A percentile compares a stretch with the other conserved stretches of the same genome.
Evolutionary conservation across 2,797 vertebrate genomes (phyloP).

Genomic region (Peromyscus melanophrys): DNA sequence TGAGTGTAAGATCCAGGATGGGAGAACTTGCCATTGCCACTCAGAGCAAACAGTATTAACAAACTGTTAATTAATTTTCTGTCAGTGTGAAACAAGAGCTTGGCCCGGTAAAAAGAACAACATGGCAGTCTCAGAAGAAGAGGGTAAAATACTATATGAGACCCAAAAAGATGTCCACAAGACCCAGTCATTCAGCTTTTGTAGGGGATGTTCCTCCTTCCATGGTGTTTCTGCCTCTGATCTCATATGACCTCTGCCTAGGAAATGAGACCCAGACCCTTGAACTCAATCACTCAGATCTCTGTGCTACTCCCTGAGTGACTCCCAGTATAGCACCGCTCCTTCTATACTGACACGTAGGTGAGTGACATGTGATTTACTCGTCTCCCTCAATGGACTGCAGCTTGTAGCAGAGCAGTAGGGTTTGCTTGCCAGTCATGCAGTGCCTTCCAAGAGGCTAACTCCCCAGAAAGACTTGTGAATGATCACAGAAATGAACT

Average conservation of each 20-base stretch:
- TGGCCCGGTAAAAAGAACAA: too few species aligned
- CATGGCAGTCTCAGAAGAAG: too few species aligned
- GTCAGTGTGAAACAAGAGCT: too few species aligned
- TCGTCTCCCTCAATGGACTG: neutral
- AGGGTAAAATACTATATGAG: too few species aligned
- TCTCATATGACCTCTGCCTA: neutral
- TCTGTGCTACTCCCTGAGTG: neutral
- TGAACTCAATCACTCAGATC: neutral
- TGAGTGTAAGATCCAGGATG: neutral
- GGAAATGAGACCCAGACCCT: neutral
- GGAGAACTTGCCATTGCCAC: neutral
- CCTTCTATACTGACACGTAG: too few species aligned
- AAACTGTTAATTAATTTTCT: neutral
- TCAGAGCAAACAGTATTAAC: neutral
- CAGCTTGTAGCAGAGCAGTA: neutral
- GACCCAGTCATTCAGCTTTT: too few species aligned
- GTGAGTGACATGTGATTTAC: neutral
- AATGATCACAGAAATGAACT: too few species aligned
- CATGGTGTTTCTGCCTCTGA: too few species aligned
- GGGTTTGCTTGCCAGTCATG: neutral
- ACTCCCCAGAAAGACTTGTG: too few species aligned
- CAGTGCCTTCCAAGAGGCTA: neutral
- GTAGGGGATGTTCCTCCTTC: too few species aligned
- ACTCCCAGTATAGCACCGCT: neutral
- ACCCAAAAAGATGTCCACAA: too few species aligned